phyloP scores from a whole-genome alignment of 1,140 invertebrate species.

The Lamellibrachia luymesi region DNA sequence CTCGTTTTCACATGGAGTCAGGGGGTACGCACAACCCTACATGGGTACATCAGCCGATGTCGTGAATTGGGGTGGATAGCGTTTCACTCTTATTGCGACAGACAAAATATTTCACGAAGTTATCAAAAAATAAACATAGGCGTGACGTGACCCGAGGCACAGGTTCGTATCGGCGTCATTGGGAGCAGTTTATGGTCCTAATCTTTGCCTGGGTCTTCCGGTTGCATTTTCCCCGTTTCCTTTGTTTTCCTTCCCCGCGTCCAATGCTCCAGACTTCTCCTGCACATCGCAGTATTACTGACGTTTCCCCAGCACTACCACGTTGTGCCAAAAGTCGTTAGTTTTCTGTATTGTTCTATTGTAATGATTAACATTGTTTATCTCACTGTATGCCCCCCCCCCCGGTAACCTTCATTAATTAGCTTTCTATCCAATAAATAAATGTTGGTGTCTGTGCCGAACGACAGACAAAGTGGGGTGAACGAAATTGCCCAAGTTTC shows the following conservation, averaged over 20 bases:
- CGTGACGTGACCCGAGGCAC: background rate
- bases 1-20: background rate
- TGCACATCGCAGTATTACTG: background rate
- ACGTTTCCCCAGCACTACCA: background rate
- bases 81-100: background rate
- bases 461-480: too few species aligned
- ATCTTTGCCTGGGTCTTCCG: background rate
- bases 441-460: too few species aligned
- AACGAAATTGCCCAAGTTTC: too few species aligned
- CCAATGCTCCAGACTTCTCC: background rate
- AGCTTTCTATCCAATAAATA: too few species aligned
- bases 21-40: background rate
- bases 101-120: background rate
- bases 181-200: background rate
- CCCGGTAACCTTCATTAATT: too few species aligned
- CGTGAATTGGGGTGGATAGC: background rate
- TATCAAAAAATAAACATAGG: background rate
- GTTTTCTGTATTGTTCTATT: too few species aligned
- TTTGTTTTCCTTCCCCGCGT: background rate
- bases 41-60: background rate
- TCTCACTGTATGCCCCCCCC: too few species aligned
- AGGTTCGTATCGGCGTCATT: background rate
- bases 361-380: too few species aligned
- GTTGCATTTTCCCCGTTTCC: background rate
- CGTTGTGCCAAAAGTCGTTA: too few species aligned